Evolutionary conservation across 2,113 vertebrate genomes (phyloP).

Genomic region (Pimephales promelas): DNA sequence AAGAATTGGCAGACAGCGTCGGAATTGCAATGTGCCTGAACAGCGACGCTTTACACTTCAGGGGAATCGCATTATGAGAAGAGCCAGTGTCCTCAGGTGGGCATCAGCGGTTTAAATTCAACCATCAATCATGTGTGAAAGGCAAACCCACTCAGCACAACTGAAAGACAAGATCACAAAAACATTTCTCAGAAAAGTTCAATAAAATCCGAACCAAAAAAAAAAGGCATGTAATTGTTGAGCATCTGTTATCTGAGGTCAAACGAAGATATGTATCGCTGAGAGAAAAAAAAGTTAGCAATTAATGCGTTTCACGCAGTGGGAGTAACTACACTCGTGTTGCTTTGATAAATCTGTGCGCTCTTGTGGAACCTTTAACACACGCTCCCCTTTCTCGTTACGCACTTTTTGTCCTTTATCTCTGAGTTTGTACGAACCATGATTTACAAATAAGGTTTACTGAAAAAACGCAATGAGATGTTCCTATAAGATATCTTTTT

Average conservation of each 20-base stretch:
- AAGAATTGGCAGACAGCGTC: slow-evolving; percentile 1
- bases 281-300: slow-evolving; percentile 29
- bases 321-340: not conserved
- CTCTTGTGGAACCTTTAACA: slow-evolving; percentile 26
- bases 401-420: slow-evolving; percentile 38
- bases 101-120: slow-evolving; percentile 51
- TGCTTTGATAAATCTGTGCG: slow-evolving; percentile 24
- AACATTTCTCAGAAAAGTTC: slow-evolving; percentile 38
- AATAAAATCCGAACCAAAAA: slow-evolving; percentile 6
- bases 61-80: slow-evolving; percentile 39
- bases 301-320: not conserved
- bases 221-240: not conserved
- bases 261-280: slow-evolving; percentile 1
- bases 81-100: slow-evolving; percentile 48
- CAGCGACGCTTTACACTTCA: slow-evolving; percentile 25
- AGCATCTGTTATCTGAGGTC: slow-evolving; percentile 21
- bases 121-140: slow-evolving; percentile 54
- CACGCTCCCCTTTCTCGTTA: not conserved
- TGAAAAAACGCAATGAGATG: slow-evolving; percentile 51
- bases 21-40: slow-evolving; percentile 38
- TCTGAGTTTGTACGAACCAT: slow-evolving; percentile 23
- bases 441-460: slow-evolving; percentile 54
- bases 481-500: slow-evolving; percentile 57
- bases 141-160: slow-evolving; percentile 44
- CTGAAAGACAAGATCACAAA: slow-evolving; percentile 53